phyloP scores from a whole-genome alignment of 2,113 vertebrate species.

The Prietella phreatophila region DNA sequence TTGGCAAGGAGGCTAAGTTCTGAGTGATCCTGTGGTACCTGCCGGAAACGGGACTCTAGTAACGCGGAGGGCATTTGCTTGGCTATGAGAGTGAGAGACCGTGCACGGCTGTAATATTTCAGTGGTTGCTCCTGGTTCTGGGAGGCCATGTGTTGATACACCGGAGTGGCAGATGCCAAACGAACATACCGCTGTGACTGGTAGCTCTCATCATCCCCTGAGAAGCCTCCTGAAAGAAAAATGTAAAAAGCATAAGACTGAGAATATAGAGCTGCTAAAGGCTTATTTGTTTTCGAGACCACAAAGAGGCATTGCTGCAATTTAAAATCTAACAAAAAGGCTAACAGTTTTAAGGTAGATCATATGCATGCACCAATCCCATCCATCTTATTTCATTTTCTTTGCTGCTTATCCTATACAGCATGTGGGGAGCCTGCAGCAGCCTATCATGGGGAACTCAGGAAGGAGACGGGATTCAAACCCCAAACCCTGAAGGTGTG shows the following conservation, averaged over 20 bases:
- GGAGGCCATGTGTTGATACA: constrained; percentile 15
- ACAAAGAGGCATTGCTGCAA: not conserved
- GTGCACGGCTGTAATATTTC: constrained; percentile 23
- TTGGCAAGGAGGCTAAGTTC: constrained; percentile 48
- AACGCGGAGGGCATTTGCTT: constrained; percentile 42
- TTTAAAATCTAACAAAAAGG: not conserved
- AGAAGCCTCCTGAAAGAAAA: constrained; percentile 47
- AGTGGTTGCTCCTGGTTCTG: constrained; percentile 18
- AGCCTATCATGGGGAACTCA: too few relatives aligned
- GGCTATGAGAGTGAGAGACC: constrained; percentile 27
- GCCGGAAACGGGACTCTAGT: constrained; percentile 40
- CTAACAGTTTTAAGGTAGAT: not conserved
- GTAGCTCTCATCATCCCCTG: constrained; percentile 47
- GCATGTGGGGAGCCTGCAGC: too few relatives aligned
- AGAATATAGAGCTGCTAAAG: not conserved
- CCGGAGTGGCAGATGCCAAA: not conserved
- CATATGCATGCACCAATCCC: not conserved
- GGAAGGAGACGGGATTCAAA: too few relatives aligned
- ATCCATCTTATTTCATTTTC: too few relatives aligned
- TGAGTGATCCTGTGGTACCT: constrained; percentile 27
- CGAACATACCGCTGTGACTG: not conserved
- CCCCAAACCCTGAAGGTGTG: too few relatives aligned
- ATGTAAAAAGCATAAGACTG: not conserved
- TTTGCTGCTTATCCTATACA: too few relatives aligned
- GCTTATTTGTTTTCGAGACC: not conserved